Conservation (phyloP, 2,888 invertebrate species). For the Lapara coniferarum region DNA sequence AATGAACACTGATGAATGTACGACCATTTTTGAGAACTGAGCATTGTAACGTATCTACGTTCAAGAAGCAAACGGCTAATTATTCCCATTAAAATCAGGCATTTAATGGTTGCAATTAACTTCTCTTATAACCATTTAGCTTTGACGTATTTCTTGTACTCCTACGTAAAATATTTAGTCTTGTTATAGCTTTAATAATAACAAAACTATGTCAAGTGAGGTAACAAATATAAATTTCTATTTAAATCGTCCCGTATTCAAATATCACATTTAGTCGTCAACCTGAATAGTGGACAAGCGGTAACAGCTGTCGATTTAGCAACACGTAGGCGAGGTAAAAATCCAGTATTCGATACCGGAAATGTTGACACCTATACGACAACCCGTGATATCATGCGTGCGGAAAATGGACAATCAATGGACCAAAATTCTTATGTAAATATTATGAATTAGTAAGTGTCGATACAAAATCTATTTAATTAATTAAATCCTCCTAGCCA, state of each 20-base stretch:
- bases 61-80: slow-evolving; percentile 17
- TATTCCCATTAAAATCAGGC: slow-evolving; percentile 12
- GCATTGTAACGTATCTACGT: slow-evolving; percentile 16
- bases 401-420: slow-evolving; percentile 15
- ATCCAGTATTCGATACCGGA: slow-evolving; percentile 18
- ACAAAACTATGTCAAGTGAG: neutral
- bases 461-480: no score
- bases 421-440: neutral
- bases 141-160: slow-evolving; percentile 10
- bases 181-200: neutral
- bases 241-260: neutral
- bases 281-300: slow-evolving; percentile 4
- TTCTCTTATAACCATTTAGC: slow-evolving; percentile 4
- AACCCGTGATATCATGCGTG: neutral
- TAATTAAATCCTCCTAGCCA: no score
- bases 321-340: slow-evolving; percentile 11
- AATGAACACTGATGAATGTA: slow-evolving; percentile 29
- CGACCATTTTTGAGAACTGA: slow-evolving; percentile 3
- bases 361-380: slow-evolving; percentile 12
- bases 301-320: slow-evolving; percentile 18
- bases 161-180: neutral
- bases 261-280: neutral
- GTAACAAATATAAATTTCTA: neutral
- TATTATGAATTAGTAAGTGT: neutral
- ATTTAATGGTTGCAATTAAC: slow-evolving; percentile 14